Conservation (phyloP, 2,113 vertebrate species). For the Cynoglossus semilaevis region DNA sequence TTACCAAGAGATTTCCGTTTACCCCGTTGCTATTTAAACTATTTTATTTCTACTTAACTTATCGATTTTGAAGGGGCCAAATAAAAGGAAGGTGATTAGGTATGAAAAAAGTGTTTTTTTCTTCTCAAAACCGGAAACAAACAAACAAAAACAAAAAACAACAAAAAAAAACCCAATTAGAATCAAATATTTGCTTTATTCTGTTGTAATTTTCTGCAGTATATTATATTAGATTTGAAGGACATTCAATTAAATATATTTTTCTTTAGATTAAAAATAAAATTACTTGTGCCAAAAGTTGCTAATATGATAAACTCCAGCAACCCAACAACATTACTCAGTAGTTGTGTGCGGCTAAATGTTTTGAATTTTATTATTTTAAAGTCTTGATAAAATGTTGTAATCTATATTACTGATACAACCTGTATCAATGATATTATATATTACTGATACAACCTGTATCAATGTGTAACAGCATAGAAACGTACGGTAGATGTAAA, state of each 20-base stretch:
- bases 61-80: too few species aligned
- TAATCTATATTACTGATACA: slow-evolving; percentile 1
- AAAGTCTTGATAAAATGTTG: slow-evolving; percentile 17
- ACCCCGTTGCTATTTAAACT: too few species aligned
- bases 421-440: neutral
- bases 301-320: slow-evolving; percentile 16
- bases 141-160: too few species aligned
- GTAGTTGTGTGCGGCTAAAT: neutral
- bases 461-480: slow-evolving; percentile 26
- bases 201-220: neutral
- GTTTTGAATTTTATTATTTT: too few species aligned
- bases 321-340: slow-evolving; percentile 8
- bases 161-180: too few species aligned
- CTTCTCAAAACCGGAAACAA: too few species aligned
- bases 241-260: neutral
- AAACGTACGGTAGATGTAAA: slow-evolving; percentile 17
- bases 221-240: neutral
- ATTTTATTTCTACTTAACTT: too few species aligned
- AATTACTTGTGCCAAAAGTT: slow-evolving; percentile 3
- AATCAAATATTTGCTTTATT: neutral
- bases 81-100: too few species aligned
- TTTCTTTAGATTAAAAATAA: neutral
- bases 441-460: slow-evolving; percentile 1
- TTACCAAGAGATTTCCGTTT: too few species aligned
- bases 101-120: too few species aligned